Percentiles rank a stretch among this genome's conserved stretches.
Conservation (phyloP, 2,888 invertebrate species). For the Ganaspis brasiliensis region DNA sequence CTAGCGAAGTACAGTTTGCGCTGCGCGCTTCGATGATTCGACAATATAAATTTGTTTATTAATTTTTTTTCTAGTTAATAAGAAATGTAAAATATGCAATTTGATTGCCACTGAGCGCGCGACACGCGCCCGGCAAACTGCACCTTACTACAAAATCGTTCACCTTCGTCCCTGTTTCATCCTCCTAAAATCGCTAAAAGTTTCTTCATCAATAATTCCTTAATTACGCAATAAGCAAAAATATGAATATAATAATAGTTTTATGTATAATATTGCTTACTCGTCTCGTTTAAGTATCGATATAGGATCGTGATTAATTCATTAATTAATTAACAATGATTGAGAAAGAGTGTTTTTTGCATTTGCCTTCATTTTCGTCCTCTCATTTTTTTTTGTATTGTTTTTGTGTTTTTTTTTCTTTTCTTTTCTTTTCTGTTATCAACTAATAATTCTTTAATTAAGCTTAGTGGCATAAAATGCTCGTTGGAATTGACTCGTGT, state of each 20-base stretch:
- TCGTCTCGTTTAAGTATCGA: slow-evolving; percentile 73
- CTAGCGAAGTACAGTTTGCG: slow-evolving; percentile 56
- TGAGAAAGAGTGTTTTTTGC: slow-evolving; percentile 72
- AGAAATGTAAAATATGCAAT: slow-evolving; percentile 64
- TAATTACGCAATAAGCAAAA: slow-evolving; percentile 79
- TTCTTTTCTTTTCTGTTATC: slow-evolving; percentile 56
- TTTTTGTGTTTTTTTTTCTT: too few species aligned
- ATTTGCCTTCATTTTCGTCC: slow-evolving; percentile 42
- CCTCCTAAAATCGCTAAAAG: slow-evolving; percentile 70
- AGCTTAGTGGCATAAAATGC: slow-evolving; percentile 80
- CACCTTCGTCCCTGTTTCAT: slow-evolving; percentile 52
- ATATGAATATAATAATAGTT: slow-evolving; percentile 79
- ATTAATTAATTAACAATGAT: slow-evolving; percentile 77
- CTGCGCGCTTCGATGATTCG: slow-evolving; percentile 46
- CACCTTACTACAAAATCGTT: slow-evolving; percentile 51
- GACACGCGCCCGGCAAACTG: slow-evolving; percentile 59
- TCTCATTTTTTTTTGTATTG: slow-evolving; percentile 43
- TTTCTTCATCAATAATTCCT: slow-evolving; percentile 73
- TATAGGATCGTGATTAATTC: slow-evolving; percentile 75
- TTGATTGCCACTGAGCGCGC: slow-evolving; percentile 68
- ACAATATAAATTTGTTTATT: slow-evolving; percentile 29
- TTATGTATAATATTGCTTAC: slow-evolving; percentile 71
- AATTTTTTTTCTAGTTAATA: slow-evolving; percentile 44
- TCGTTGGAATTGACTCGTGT: slow-evolving; percentile 81
- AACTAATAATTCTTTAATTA: slow-evolving; percentile 78